Evolutionary conservation across 2,113 vertebrate species (phyloP).

Genomic region (Charina bottae): DNA sequence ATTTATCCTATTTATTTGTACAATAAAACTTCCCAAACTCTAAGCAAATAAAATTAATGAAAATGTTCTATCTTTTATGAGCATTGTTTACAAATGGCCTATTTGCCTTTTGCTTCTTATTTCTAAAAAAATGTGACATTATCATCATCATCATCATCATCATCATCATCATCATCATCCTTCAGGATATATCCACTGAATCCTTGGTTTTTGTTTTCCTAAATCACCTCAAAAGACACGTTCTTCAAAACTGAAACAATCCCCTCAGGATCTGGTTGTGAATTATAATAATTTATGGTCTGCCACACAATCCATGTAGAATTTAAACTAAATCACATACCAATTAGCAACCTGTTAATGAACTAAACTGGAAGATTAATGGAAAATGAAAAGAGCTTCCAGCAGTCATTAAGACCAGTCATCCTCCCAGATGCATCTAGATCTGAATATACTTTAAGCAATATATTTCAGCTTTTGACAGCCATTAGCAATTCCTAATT

Average conservation of each 20-base stretch:
- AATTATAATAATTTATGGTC: constrained; percentile 31
- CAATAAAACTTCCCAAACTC: constrained; percentile 15
- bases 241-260: constrained; percentile 9
- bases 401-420: background rate
- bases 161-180: constrained; percentile 12
- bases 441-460: constrained; percentile 45
- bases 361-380: constrained; percentile 56
- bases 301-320: constrained; percentile 33
- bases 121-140: background rate
- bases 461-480: constrained; percentile 39
- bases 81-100: constrained; percentile 7
- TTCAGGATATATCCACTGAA: background rate
- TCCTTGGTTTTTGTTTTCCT: background rate
- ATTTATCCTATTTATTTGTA: background rate
- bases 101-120: constrained; percentile 3
- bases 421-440: constrained; percentile 48
- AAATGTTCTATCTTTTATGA: constrained; percentile 9
- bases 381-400: constrained; percentile 1
- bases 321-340: constrained; percentile 54
- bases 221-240: background rate
- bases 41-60: constrained; percentile 6
- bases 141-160: background rate
- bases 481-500: constrained; percentile 31
- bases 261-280: background rate
- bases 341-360: constrained; percentile 57